Evolutionary conservation across 2,888 invertebrate species (phyloP).

Genomic region (Rotaria sp.): DNA sequence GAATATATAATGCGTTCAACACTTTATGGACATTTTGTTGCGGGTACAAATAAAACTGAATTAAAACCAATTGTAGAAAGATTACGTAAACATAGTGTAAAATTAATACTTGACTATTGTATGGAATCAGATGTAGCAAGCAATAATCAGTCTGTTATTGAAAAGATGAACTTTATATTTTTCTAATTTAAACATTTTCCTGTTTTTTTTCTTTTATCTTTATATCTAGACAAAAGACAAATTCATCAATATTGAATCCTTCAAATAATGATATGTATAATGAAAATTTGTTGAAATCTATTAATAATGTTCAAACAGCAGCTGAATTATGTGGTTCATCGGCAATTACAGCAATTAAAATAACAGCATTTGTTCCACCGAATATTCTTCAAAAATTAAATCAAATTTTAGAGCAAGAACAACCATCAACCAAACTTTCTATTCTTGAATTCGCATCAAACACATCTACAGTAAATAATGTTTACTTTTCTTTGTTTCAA

Average conservation of each 20-base stretch:
- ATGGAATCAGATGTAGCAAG: slow-evolving; percentile 82
- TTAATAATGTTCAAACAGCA: slow-evolving; percentile 87
- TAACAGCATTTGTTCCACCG: slow-evolving; percentile 92
- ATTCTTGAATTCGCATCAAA: neutral
- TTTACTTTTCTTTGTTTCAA: neutral
- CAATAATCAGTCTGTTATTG: neutral
- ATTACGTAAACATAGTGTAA: slow-evolving; percentile 85
- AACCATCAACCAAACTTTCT: neutral
- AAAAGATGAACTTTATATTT: neutral
- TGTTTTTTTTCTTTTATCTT: too few species aligned
- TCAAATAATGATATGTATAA: slow-evolving; percentile 59
- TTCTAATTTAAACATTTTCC: too few species aligned
- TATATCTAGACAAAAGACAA: neutral
- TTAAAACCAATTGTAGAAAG: slow-evolving; percentile 59
- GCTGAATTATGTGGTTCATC: slow-evolving; percentile 89
- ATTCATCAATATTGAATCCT: neutral
- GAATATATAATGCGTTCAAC: slow-evolving; percentile 78
- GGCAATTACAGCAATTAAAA: slow-evolving; percentile 90
- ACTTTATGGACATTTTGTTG: slow-evolving; percentile 98
- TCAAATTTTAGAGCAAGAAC: neutral
- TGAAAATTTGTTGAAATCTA: slow-evolving; percentile 87
- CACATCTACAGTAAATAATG: neutral
- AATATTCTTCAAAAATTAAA: slow-evolving; percentile 72
- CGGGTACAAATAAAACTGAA: slow-evolving; percentile 78
- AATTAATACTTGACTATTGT: slow-evolving; percentile 94